Evolutionary conservation across 2,888 invertebrate genomes (phyloP), one percentile per base, ranked within the genome.

Genomic region (Epirrhoe tristata): DNA sequence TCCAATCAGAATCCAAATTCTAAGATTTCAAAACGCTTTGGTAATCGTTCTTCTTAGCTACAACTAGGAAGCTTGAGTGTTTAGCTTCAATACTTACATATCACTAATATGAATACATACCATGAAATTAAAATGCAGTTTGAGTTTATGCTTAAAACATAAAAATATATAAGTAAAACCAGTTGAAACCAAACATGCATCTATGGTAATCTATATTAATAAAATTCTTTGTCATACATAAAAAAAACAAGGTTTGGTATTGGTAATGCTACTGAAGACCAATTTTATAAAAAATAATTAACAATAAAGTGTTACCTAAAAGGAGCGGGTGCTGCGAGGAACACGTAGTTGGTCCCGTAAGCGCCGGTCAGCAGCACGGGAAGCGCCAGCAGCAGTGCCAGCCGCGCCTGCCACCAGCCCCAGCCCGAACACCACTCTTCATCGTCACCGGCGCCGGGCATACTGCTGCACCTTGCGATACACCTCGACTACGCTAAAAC

Each of bases 321-420:
- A 1, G 86, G 84, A 6, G 88, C 86, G 50, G 85, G 84, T 1
- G 87, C 91, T 0, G 93, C 93, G 2, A 93, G 85, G 82, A 93
- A 93, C 73, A 93, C 92, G 76, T 93, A 93, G 85, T 92, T 93
- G 81, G 91, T 90, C 50, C 89, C 87, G 79, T 91, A 92, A 62
- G 90, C 85, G 65, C 92, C 90, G 6, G 91, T 91, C 46, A 90
- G 86, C 83, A 90, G 78, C 80, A 90, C 89, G 24, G 89, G 90
- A 80, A 94, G 79, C 73, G 91, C 90, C 82, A 92, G 85, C 78
- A 92, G 84, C 77, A 80, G 75, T 77, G 91, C 90, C 81, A 91
- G 82, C 70, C 91, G 84, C 78, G 80, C 86, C 83, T 90, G 91
- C 92, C 91, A 91, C 67, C 87, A 77, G 51, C 91, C 90, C 87